phyloP scores from a whole-genome alignment of 2,113 vertebrate genomes.

The Alethe diademata region DNA sequence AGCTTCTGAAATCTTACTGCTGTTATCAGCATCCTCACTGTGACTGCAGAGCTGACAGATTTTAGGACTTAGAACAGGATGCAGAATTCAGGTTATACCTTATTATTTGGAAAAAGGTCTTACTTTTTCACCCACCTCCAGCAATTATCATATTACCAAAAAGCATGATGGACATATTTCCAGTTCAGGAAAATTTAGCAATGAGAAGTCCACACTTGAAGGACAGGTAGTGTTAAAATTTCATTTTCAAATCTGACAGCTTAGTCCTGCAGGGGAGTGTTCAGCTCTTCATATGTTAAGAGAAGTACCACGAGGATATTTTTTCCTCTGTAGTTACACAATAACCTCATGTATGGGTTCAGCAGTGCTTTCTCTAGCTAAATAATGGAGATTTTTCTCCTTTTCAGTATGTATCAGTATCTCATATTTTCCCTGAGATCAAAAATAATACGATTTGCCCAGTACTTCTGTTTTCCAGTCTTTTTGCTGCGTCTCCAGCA shows the following conservation, averaged over 20 bases:
- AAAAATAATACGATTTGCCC: not conserved
- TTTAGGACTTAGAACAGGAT: not conserved
- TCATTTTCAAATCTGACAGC: not conserved
- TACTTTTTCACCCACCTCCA: not conserved
- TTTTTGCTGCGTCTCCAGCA: not conserved
- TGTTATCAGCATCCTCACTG: constrained; percentile 2
- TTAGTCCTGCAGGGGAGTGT: not conserved
- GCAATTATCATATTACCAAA: not conserved
- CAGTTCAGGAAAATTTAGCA: not conserved
- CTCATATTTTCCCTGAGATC: not conserved
- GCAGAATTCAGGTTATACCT: not conserved
- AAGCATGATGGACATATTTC: not conserved
- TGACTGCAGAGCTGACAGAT: not conserved
- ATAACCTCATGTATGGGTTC: not conserved
- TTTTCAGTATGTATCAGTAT: not conserved
- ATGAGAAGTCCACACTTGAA: not conserved
- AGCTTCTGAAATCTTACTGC: constrained; percentile 10
- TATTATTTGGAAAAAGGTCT: not conserved
- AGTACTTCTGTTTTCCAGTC: not conserved
- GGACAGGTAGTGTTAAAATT: not conserved
- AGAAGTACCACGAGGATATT: not conserved
- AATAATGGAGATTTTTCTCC: not conserved
- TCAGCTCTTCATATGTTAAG: not conserved
- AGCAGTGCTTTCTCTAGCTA: not conserved
- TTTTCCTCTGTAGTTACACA: not conserved